Conservation (phyloP, 2,888 invertebrate species). For the Torymus aiolomorphi region DNA sequence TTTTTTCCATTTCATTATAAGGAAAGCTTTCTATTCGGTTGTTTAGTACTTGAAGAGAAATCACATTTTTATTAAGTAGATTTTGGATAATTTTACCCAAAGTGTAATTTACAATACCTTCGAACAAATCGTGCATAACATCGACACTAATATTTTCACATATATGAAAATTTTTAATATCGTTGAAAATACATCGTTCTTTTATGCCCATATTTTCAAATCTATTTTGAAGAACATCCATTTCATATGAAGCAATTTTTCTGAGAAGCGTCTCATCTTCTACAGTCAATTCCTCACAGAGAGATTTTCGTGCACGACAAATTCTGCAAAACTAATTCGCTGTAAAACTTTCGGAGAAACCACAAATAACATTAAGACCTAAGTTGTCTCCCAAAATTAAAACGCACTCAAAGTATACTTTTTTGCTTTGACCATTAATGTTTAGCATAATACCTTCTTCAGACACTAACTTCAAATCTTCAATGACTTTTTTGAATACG, state of each 20-base stretch:
- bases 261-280: not conserved
- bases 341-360: not conserved
- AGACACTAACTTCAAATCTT: not conserved
- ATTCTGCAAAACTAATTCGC: conserved; percentile 12
- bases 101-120: conserved; percentile 11
- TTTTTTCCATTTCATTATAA: conserved; percentile 7
- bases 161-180: too few relatives aligned
- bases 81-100: not conserved
- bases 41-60: conserved; percentile 16
- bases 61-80: not conserved
- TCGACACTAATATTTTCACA: too few relatives aligned
- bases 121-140: too few relatives aligned
- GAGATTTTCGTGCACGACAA: not conserved
- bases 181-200: conserved; percentile 25
- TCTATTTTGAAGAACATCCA: too few relatives aligned
- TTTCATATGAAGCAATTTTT: not conserved
- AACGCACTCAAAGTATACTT: too few relatives aligned
- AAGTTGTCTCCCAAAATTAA: too few relatives aligned
- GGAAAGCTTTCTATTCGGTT: conserved; percentile 33
- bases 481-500: conserved; percentile 5
- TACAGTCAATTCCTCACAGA: not conserved
- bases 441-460: too few relatives aligned
- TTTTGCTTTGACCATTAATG: too few relatives aligned
- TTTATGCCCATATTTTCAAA: not conserved
- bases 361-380: too few relatives aligned